These are phyloP conservation scores for Eulacestoma nigropectus DNA, from an alignment of 2,113 vertebrate genomes.

Conservation along the genomic window DNA sequence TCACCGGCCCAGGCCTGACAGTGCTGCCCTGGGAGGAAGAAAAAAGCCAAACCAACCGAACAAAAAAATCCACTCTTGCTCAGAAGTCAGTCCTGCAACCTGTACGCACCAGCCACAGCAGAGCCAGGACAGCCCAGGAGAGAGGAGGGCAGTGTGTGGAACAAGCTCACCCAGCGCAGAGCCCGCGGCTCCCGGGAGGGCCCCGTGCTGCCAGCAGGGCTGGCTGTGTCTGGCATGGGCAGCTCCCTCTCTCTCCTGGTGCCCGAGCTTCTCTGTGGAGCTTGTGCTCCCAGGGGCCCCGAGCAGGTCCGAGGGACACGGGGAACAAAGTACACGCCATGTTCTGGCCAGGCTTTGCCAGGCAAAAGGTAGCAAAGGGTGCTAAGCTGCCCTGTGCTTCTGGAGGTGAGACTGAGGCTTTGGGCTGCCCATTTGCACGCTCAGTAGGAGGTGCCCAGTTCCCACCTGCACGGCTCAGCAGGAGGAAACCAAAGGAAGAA, in stretches of 20 bases:
- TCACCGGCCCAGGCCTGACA: not conserved
- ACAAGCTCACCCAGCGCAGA: not conserved
- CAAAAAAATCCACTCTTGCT: not conserved
- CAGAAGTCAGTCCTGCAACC: not conserved
- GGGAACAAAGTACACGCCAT: not conserved
- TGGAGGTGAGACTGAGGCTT: not conserved
- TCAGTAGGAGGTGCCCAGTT: not conserved
- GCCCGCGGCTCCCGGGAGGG: not conserved
- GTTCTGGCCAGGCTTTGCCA: not conserved
- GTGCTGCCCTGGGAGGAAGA: not conserved
- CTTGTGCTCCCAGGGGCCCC: not conserved
- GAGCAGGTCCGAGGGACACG: not conserved
- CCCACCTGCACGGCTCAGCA: not conserved
- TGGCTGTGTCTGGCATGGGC: rapidly evolving
- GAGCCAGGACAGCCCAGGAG: not conserved
- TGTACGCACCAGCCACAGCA: not conserved
- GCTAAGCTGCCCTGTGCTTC: rapidly evolving
- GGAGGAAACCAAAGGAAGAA: not conserved
- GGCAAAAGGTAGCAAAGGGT: not conserved
- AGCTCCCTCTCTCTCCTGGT: not conserved
- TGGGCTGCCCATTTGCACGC: not conserved
- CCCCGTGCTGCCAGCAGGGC: not conserved
- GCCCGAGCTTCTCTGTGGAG: not conserved
- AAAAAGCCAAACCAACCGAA: slow-evolving; percentile 6
- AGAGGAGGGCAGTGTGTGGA: not conserved